Evolutionary conservation across 2,888 invertebrate genomes (phyloP).

Genomic region (Malacosoma neustria): DNA sequence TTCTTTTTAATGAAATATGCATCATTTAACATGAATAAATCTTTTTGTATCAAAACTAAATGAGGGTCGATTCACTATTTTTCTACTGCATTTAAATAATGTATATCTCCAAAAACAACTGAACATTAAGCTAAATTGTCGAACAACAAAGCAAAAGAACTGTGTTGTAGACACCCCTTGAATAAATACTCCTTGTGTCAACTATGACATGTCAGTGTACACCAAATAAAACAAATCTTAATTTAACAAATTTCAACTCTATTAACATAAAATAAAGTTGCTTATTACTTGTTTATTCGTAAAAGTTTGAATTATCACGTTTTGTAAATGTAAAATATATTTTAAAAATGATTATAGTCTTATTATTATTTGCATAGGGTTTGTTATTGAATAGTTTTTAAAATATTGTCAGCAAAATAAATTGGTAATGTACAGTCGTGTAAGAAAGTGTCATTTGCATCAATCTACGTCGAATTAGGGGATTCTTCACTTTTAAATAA

Average conservation of each 20-base stretch:
- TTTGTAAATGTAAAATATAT: no score
- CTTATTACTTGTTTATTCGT: no score
- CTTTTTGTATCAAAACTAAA: no score
- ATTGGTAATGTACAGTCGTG: conserved; percentile 13
- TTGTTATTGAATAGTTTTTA: neutral
- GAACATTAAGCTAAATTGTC: conserved; percentile 5
- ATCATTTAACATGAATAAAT: no score
- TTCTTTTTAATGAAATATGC: no score
- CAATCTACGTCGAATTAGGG: conserved; percentile 57
- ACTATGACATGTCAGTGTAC: conserved; percentile 44
- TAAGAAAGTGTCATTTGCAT: conserved; percentile 63
- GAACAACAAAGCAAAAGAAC: conserved; percentile 23
- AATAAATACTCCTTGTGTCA: conserved; percentile 60
- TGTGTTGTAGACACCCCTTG: conserved; percentile 38
- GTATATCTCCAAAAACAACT: neutral
- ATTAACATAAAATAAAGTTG: no score
- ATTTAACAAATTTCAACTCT: no score
- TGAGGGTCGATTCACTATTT: no score
- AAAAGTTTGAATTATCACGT: no score
- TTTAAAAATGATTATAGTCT: neutral
- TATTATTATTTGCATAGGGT: neutral
- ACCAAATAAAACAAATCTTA: no score
- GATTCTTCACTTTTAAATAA: conserved; percentile 46
- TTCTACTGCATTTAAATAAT: conserved; percentile 23
- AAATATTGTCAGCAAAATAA: neutral